phyloP scores from a whole-genome alignment of 2,888 invertebrate genomes.

The Aporophyla nigra region DNA sequence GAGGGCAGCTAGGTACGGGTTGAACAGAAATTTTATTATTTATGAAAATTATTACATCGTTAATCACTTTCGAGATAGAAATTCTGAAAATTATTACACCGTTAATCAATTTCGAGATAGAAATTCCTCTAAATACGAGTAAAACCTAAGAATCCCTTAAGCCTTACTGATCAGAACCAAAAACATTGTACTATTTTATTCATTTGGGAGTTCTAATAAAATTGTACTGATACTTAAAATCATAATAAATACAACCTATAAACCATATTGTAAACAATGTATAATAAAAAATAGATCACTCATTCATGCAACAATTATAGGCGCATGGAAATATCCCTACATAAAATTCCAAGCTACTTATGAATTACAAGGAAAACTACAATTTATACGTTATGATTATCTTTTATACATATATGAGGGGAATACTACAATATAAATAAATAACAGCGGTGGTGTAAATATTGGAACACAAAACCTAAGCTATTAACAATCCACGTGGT shows the following conservation, averaged over 20 bases:
- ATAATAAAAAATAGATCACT: neutral
- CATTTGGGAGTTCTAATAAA: neutral
- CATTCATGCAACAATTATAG: neutral
- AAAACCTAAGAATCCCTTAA: neutral
- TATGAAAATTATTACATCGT: too few relatives aligned
- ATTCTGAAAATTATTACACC: too few relatives aligned
- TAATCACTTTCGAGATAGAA: too few relatives aligned
- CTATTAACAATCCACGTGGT: conserved; percentile 15
- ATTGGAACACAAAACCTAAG: conserved; percentile 55
- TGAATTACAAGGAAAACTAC: conserved; percentile 23
- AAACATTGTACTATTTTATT: neutral
- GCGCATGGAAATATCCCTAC: neutral
- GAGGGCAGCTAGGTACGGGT: too few relatives aligned
- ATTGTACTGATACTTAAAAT: neutral
- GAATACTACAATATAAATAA: conserved; percentile 8
- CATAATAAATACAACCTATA: neutral
- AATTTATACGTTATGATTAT: neutral
- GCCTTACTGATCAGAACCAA: neutral
- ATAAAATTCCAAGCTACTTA: conserved; percentile 8
- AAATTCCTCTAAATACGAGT: neutral
- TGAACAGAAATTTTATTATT: too few relatives aligned
- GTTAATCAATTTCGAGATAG: neutral
- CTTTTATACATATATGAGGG: neutral
- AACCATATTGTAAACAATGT: neutral
- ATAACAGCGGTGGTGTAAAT: neutral